phyloP scores from a whole-genome alignment of 2,113 vertebrate species.

The Pyxicephalus adspersus region DNA sequence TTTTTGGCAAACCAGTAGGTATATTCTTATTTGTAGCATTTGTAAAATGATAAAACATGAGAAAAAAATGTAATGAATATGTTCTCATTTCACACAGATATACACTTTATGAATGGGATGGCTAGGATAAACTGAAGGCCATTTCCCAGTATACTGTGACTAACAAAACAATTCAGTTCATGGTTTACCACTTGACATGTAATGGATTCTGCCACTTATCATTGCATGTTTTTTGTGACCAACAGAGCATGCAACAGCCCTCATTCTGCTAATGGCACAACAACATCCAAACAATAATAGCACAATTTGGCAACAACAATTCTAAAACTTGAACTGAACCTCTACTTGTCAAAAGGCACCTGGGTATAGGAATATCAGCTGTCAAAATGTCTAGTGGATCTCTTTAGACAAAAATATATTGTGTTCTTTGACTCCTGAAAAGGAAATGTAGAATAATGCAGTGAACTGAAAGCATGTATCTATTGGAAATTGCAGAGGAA shows the following conservation, averaged over 20 bases:
- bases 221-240: conserved; percentile 54
- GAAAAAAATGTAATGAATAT: too few species aligned
- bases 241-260: conserved; percentile 53
- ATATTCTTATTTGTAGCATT: too few species aligned
- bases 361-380: conserved; percentile 36
- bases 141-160: conserved; percentile 36
- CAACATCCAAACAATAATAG: conserved; percentile 54
- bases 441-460: not conserved
- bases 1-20: too few species aligned
- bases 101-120: too few species aligned
- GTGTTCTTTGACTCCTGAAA: conserved; percentile 1
- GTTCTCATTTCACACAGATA: too few species aligned
- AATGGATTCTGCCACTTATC: conserved; percentile 56
- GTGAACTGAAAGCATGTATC: not conserved
- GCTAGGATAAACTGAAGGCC: not conserved
- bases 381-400: conserved; percentile 40
- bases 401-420: conserved; percentile 20
- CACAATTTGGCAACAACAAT: conserved; percentile 52
- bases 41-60: too few species aligned
- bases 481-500: not conserved
- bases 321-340: conserved; percentile 46
- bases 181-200: conserved; percentile 53
- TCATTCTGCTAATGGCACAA: conserved; percentile 53
- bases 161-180: conserved; percentile 44
- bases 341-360: conserved; percentile 52